These are phyloP conservation scores for Chrysolina americana DNA, from an alignment of 2,888 invertebrate genomes.

Conservation along the genomic window DNA sequence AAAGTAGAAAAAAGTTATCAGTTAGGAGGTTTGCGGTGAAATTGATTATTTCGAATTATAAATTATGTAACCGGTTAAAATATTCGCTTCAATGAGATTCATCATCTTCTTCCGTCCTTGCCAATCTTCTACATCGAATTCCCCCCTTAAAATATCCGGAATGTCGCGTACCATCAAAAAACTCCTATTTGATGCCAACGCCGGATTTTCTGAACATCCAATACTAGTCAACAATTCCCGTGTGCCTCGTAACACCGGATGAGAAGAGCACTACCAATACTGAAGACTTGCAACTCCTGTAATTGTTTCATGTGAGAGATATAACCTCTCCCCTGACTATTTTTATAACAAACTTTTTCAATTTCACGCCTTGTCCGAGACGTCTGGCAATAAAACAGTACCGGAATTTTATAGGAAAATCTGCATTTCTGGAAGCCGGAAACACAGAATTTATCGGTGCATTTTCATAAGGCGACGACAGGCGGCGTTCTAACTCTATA, in stretches of 20 bases:
- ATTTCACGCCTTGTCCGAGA: slow-evolving; percentile 67
- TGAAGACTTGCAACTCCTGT: slow-evolving; percentile 43
- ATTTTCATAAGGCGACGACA: slow-evolving; percentile 65
- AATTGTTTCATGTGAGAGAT: slow-evolving; percentile 37
- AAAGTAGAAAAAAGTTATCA: too few species aligned
- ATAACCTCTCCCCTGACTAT: slow-evolving; percentile 32
- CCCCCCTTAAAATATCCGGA: too few species aligned
- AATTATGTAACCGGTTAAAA: too few species aligned
- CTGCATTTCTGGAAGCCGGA: slow-evolving; percentile 62
- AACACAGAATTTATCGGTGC: slow-evolving; percentile 63
- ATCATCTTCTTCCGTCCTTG: too few species aligned
- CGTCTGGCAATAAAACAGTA: slow-evolving; percentile 66
- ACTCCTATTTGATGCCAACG: neutral
- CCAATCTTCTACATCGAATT: too few species aligned
- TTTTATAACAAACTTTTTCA: slow-evolving; percentile 65
- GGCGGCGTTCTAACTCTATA: slow-evolving; percentile 60
- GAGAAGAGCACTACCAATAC: slow-evolving; percentile 41
- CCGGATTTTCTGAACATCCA: neutral
- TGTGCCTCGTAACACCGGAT: slow-evolving; percentile 49
- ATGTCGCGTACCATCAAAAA: too few species aligned
- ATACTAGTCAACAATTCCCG: slow-evolving; percentile 53
- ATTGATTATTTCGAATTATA: too few species aligned
- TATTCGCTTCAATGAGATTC: too few species aligned
- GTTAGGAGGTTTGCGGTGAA: too few species aligned
- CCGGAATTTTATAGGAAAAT: slow-evolving; percentile 58